Percentiles rank a stretch among this genome's conserved stretches.
These are phyloP conservation scores for Phalanger gymnotis DNA, from an alignment of 2,797 vertebrate species.

Conservation along the genomic window DNA sequence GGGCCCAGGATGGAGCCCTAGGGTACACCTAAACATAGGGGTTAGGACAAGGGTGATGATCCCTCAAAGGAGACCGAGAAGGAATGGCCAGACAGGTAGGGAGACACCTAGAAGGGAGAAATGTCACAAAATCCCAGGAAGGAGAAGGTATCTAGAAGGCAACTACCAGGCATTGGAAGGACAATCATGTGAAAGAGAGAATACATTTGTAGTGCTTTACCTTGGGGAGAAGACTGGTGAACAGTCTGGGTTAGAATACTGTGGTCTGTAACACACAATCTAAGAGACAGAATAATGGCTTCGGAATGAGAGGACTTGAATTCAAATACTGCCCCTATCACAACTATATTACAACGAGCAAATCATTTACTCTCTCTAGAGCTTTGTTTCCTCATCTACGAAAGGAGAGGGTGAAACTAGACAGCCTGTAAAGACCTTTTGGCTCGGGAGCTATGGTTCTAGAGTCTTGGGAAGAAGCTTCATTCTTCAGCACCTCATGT, in stretches of 20 bases:
- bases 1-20: background rate
- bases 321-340: background rate
- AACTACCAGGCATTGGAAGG: background rate
- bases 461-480: background rate
- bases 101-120: background rate
- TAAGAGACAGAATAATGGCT: background rate
- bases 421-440: background rate
- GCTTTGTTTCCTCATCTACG: background rate
- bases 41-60: background rate
- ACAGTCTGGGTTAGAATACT: background rate
- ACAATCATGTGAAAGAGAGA: background rate
- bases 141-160: background rate
- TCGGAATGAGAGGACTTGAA: background rate
- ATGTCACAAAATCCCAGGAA: background rate
- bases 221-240: background rate
- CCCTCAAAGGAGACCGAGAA: too few species aligned
- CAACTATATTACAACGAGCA: background rate
- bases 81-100: background rate
- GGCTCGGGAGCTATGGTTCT: background rate
- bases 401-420: background rate
- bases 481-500: background rate
- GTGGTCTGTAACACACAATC: background rate
- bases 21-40: background rate
- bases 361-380: background rate
- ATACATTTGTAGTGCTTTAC: background rate